Evolutionary conservation across 1,140 invertebrate genomes (phyloP).

Genomic region (Arion vulgaris): DNA sequence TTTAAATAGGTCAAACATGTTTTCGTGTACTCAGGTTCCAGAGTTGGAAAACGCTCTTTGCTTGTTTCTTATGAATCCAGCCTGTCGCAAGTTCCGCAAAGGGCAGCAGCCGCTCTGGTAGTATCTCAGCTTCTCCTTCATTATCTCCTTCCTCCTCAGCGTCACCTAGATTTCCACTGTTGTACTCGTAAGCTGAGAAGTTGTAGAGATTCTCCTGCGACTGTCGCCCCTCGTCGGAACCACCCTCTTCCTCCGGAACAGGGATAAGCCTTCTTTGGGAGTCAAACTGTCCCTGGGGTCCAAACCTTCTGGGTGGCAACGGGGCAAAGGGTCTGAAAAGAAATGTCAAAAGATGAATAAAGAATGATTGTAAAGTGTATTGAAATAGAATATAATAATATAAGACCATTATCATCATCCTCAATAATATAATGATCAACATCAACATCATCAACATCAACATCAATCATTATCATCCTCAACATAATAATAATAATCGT

Average conservation of each 20-base stretch:
- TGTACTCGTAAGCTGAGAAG: constrained; percentile 33
- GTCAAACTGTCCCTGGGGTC: constrained; percentile 40
- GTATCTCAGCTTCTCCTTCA: neutral
- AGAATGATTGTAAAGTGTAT: no score
- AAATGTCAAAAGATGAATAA: neutral
- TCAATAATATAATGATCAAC: neutral
- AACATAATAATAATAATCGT: constrained; percentile 20
- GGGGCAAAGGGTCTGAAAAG: constrained; percentile 39
- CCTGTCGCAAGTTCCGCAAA: neutral
- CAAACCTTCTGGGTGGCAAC: constrained; percentile 38
- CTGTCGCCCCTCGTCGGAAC: constrained; percentile 40
- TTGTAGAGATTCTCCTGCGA: constrained; percentile 44
- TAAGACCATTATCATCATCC: no score
- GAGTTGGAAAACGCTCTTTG: constrained; percentile 9
- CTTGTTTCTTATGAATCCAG: constrained; percentile 6
- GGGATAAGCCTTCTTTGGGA: constrained; percentile 42
- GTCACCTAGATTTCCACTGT: constrained; percentile 14
- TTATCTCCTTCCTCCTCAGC: constrained; percentile 16
- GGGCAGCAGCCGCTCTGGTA: constrained; percentile 10
- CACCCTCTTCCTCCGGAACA: constrained; percentile 47
- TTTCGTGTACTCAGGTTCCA: neutral
- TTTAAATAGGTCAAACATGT: no score
- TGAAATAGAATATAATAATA: no score
- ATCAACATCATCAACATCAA: neutral
- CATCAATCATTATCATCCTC: neutral